These are phyloP conservation scores for Strigamia crassipes DNA, from an alignment of 2,888 invertebrate species.

Conservation along the genomic window DNA sequence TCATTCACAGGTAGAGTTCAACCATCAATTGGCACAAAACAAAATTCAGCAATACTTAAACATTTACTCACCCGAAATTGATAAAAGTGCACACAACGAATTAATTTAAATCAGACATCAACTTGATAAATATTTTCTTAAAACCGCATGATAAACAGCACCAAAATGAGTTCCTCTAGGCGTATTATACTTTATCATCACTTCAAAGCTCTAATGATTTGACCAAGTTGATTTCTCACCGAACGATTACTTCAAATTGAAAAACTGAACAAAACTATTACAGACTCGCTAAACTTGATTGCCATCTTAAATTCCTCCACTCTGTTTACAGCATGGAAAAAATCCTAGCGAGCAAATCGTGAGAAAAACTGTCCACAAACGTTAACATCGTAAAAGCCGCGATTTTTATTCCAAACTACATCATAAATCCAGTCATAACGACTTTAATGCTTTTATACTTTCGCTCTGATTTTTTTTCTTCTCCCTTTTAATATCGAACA, in stretches of 20 bases:
- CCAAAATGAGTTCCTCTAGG: not conserved
- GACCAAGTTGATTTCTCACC: not conserved
- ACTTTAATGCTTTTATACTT: constrained; percentile 17
- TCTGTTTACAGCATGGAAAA: constrained; percentile 12
- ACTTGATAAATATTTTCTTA: not conserved
- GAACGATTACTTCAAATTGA: not conserved
- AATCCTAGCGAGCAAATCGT: constrained; percentile 2
- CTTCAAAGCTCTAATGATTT: not conserved
- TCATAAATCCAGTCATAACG: constrained; percentile 28
- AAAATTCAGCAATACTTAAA: not conserved
- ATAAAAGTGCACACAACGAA: not conserved
- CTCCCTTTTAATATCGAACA: not conserved
- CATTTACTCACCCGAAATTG: not conserved
- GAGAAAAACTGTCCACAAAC: constrained; percentile 34
- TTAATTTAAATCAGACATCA: not conserved
- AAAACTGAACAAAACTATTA: not conserved
- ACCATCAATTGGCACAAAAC: not conserved
- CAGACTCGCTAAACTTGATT: not conserved
- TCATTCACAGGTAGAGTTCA: not conserved
- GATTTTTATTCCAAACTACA: constrained; percentile 33
- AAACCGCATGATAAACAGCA: too few relatives aligned
- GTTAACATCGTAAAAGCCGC: constrained; percentile 29
- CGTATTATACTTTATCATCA: too few relatives aligned
- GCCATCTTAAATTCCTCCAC: not conserved
- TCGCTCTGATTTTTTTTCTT: not conserved